Base-by-base conservation (phyloP, 2,888 invertebrate species). In the Netelia melanura region DNA sequence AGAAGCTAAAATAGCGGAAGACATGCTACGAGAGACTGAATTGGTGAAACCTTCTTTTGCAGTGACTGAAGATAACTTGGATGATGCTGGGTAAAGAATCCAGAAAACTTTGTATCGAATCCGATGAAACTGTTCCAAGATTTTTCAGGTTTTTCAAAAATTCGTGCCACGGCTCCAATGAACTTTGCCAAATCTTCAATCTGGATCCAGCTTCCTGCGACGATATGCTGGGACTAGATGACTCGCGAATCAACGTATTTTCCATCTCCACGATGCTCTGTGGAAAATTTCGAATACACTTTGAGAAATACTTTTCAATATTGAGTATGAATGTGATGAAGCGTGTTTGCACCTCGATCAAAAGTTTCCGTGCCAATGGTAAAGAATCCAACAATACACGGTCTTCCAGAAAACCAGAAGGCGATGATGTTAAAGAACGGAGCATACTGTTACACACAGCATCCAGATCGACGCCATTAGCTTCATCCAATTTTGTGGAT, bases 161-260 rank as follows among this genome's bases (percentile, higher is more conserved):
- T 58, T 89, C 89, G 52, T 90, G 81, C 92, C 92, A 93, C 44
- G 91, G 89, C 14, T 87, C 87, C 74, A 93, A 77, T 23, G 90
- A 67, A 43, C 75, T 17, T 84, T 83, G 78, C 77, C 90, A 91
- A 30, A 82, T 61, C 9, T 78, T 71, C 10, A 87, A 77, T 43
- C 61, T 72, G 54, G 78, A 52, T 81, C 81, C 23, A 62, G 85
- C 52, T 25, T 76, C 71, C 64, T 62, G 3, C n/a, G 54, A 44
- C 65, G 71, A 30, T 6, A 44, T 8, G 61, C 68, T 38, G 38
- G 38, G 17, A 44, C 75, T 62, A 1, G 79, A 17, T 21, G 78
- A 72, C 65, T 79, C 77, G 17, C 14, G 17, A 30, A 71, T 61
- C 11, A 86, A 81, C 0, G 25, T 71, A 11, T 61, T 79, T 58